Conservation (phyloP, 2,888 invertebrate species). For the Acholoe squamosa region DNA sequence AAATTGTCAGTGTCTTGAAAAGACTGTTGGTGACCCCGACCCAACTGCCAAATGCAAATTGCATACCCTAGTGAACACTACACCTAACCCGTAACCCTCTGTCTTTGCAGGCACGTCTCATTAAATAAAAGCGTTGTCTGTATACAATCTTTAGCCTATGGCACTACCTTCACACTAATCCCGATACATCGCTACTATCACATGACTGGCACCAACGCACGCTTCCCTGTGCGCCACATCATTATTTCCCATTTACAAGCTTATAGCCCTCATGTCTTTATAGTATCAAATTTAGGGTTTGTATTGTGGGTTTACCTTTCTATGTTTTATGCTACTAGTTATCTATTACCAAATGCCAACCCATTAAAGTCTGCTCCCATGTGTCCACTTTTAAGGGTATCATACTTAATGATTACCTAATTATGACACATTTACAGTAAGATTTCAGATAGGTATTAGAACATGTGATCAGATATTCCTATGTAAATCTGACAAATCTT, state of each 20-base stretch:
- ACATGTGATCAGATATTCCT: too few species aligned
- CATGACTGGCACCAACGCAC: conserved; percentile 28
- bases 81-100: not conserved
- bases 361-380: too few species aligned
- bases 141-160: not conserved
- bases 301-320: too few species aligned
- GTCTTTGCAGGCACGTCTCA: conserved; percentile 34
- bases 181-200: conserved; percentile 7
- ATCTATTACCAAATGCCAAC: too few species aligned
- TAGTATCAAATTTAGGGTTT: too few species aligned
- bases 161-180: not conserved
- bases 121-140: conserved; percentile 3
- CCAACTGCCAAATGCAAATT: not conserved
- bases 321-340: too few species aligned
- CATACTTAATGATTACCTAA: too few species aligned
- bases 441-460: not conserved
- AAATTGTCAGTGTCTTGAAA: too few species aligned
- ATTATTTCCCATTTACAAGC: not conserved
- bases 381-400: too few species aligned
- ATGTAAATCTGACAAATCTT: too few species aligned
- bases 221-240: not conserved
- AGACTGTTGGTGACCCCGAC: too few species aligned
- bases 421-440: too few species aligned
- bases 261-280: not conserved
- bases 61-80: not conserved